These are phyloP conservation scores for Pitangus sulphuratus DNA, from an alignment of 2,797 vertebrate species.

Conservation along the genomic window DNA sequence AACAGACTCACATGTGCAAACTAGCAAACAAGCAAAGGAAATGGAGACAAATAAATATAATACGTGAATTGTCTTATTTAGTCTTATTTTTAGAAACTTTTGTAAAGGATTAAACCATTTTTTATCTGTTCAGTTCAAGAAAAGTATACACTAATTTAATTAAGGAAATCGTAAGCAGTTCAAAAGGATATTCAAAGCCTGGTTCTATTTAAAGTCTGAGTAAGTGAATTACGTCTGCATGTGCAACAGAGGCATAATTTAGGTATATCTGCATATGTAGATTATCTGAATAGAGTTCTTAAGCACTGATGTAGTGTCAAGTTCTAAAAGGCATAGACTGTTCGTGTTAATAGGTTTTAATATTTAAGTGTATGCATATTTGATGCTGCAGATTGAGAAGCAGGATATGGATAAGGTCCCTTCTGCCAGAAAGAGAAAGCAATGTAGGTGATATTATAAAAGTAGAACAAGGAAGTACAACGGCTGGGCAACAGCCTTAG, in stretches of 20 bases:
- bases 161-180: not conserved
- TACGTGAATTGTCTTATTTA: not conserved
- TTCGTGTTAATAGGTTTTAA: not conserved
- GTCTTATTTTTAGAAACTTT: not conserved
- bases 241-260: not conserved
- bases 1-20: not conserved
- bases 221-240: not conserved
- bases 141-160: not conserved
- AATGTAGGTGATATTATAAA: not conserved
- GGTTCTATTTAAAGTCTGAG: not conserved
- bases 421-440: not conserved
- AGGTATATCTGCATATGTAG: not conserved
- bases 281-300: not conserved
- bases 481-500: not conserved
- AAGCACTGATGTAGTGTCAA: not conserved
- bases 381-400: not conserved
- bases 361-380: not conserved
- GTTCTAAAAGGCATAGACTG: not conserved
- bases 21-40: not conserved
- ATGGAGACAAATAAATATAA: not conserved
- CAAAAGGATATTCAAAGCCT: not conserved
- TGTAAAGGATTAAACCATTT: not conserved
- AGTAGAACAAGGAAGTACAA: not conserved
- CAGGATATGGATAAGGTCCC: not conserved
- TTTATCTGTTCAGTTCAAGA: not conserved